Evolutionary conservation across 30 jellyfish, hydroid and myxozoan species (phyloP).

Genomic region (Aurelia coerulea): DNA sequence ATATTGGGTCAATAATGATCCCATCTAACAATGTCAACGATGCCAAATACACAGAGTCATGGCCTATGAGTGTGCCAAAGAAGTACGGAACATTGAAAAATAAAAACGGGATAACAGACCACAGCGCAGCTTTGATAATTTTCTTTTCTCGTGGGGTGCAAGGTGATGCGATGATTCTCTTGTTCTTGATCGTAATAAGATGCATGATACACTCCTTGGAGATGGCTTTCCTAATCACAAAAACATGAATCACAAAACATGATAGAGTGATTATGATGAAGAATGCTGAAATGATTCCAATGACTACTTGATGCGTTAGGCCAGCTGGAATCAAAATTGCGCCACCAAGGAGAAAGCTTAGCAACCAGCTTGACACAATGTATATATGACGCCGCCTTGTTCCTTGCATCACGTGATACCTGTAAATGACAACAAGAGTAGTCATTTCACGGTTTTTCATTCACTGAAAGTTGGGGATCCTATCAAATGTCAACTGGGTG

Average conservation of each 20-base stretch:
- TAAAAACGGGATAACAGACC: constrained; percentile 37
- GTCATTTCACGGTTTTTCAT: too few relatives aligned
- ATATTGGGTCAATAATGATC: constrained; percentile 7
- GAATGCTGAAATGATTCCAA: neutral
- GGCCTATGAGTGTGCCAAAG: constrained; percentile 9
- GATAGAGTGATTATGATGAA: neutral
- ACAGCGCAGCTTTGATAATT: constrained; percentile 21
- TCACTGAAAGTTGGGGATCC: too few relatives aligned
- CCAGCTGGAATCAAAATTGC: neutral
- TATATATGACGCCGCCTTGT: constrained; percentile 1
- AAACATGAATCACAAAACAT: constrained; percentile 2
- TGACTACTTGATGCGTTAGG: neutral
- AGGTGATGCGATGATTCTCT: constrained; percentile 8
- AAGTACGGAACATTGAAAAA: constrained; percentile 30
- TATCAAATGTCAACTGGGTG: too few relatives aligned
- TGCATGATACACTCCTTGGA: constrained; percentile 43
- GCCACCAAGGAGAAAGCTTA: constrained; percentile 1
- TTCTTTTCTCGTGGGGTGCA: constrained; percentile 53
- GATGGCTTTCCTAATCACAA: constrained; percentile 16
- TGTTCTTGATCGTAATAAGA: constrained; percentile 19
- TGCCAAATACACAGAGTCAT: constrained; percentile 8
- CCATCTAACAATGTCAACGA: constrained; percentile 17
- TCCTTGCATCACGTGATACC: constrained; percentile 30
- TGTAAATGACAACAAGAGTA: neutral
- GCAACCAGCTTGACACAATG: neutral